Base-by-base conservation (phyloP, 2,797 vertebrate species). In the Prionace glauca region DNA sequence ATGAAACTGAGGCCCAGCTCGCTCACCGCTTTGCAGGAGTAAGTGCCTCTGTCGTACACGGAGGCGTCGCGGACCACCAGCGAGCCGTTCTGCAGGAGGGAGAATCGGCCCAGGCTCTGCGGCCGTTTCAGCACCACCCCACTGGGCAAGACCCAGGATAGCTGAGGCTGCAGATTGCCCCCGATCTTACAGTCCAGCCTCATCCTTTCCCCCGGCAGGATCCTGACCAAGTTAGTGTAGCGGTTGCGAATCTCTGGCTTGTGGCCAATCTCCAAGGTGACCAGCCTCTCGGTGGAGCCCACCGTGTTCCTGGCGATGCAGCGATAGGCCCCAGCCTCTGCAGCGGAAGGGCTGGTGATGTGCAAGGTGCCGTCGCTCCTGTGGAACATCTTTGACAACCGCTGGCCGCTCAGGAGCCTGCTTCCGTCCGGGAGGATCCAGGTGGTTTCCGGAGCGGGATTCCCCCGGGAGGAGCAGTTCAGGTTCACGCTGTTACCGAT, bases 371-470 rank as follows among this genome's bases (percentile, higher is more conserved):
- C 98, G 71, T 98, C 97, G 0, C 95, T 96, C 67, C 96, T 97
- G 96, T 99, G 99, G 95, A 97, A 98, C 96, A 98, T 98, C 88
- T 98, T 97, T 0, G 97, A 97, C 62, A 98, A 96, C 0, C 96
- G 97, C 94, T 96, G 97, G 22, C 98, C 98, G 0, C 96, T 97
- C 0, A 20, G 96, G 62, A 99, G 97, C 90, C 98, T 97, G 0
- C 98, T 98, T 67, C 98, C 98, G 0, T 97, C 97, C 60, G 99
- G 98, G 69, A 99, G 97, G 41, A 98, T 96, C 99, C 99, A 99
- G 16, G 97, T 97, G 9, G 98, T 96, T 4, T 96, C 97, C 84
- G 97, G 98, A 1, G 96, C 86, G 0, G 97, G 96, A 2, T 93
- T 96, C 0, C 98, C 98, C 18, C 97, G 96, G 0, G 98, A 97